Evolutionary conservation across 2,113 vertebrate genomes (phyloP), one percentile per base, ranked within the genome.

Genomic region (Poeciliopsis retropinna): DNA sequence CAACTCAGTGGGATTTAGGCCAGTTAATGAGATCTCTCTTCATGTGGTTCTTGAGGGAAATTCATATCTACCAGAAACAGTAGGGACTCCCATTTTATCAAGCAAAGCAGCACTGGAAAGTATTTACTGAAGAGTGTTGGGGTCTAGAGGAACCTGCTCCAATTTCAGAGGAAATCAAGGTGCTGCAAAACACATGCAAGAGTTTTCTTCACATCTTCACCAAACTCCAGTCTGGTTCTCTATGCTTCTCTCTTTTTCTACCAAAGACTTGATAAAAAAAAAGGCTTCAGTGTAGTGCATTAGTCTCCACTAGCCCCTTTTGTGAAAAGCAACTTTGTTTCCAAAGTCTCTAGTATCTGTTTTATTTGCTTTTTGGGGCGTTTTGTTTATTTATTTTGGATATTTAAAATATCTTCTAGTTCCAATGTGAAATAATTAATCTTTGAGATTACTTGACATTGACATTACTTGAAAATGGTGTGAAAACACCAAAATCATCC

Each of bases 11-110:
- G 60, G 79, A 57, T 70, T 85, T 74, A 67, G 61, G 65, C 73
- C 73, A 34, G 34, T 85, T 87, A 88, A 89, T 86, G 80, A 91
- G 61, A 78, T 81, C 66, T 79, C 66, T 51, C 67, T 85, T 84
- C 64, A 89, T 76, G 73, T 85, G 69, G 77, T 63, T 87, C 87
- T 84, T 67, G 64, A 29, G 80, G 70, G 76, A 80, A 87, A 88
- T 75, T 82, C 69, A 81, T 85, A 86, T 86, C 76, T 75, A 62
- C 61, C 67, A 64, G 41, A 28, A 82, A 62, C 84, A 78, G 73
- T 62, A 78, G 68, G 51, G 64, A 79, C 65, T 78, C 6, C 51
- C 47, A 69, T 76, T 72, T 86, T 88, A 87, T 87, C 83, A 75
- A 73, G 64, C 74, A 34, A 74, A 86, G 75, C 85, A 79, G 77